Evolutionary conservation across 1,140 invertebrate species (phyloP), one percentile per base, ranked within the genome.

Genomic region (Watersipora subatra): DNA sequence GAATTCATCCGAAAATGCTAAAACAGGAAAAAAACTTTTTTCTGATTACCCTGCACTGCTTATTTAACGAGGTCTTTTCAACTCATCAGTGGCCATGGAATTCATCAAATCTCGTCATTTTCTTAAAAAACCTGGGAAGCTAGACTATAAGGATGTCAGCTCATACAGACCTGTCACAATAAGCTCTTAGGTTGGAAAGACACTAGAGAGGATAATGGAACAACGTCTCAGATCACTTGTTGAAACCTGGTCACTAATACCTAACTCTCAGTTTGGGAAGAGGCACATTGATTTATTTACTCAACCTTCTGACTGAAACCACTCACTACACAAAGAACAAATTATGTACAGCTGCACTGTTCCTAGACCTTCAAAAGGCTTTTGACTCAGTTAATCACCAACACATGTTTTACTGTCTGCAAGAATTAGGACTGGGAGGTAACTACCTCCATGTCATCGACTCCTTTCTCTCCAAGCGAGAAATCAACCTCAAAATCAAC

Each of bases 81-180:
- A 46, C 34, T n/a, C 34, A 46, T 46, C 34, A 46, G n/a, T 46
- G 34, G 34, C 34, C 34, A 46, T 46, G 34, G 34, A 46, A 46
- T 46, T 46, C 34, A 46, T 46, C 34, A 46, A 59, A 59, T 15
- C 57, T 59, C 7, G 57, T 20, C n/a, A 22, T 20, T 59, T 20
- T 59, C n/a, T 26, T 7, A 20, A 15, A 22, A 22, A 22, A 26
- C 25, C 25, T 22, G 25, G 25, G 25, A 59, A 59, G 57, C 7
- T 7, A 59, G 57, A 59, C 25, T 22, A 59, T 15, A 20, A 59
- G 15, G 25, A 59, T 22, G 57, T 26, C 25, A 26, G 25, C n/a
- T 22, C n/a, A 22, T 59, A 59, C 57, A 59, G 57, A 59, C 57
- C 57, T 22, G 20, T 59, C n/a, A 59, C n/a, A 22, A 22, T 59